Evolutionary conservation across 1,140 invertebrate genomes (phyloP).

Genomic region (Hormaphis cornu): DNA sequence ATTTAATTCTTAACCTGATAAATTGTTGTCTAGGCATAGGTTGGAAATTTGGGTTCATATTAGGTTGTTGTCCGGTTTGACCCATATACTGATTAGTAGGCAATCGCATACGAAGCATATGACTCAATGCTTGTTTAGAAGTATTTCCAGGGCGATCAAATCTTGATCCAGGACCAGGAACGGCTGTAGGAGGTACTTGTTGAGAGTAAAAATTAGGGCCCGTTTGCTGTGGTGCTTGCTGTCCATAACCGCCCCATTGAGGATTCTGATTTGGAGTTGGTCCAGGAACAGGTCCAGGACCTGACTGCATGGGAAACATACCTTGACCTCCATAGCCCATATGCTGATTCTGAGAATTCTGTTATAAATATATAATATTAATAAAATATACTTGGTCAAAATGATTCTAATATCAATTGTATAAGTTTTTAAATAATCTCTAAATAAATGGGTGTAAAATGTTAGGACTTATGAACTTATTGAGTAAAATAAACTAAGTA

Average conservation of each 20-base stretch:
- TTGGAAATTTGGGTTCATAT: slow-evolving; percentile 41
- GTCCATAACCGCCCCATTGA: slow-evolving; percentile 30
- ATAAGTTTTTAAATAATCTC: too few species aligned
- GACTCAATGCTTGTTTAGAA: slow-evolving; percentile 75
- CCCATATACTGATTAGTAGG: slow-evolving; percentile 46
- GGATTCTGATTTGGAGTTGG: slow-evolving; percentile 13
- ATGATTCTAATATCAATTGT: too few species aligned
- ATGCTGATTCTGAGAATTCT: slow-evolving; percentile 23
- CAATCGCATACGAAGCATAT: slow-evolving; percentile 65
- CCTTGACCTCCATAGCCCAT: slow-evolving; percentile 29
- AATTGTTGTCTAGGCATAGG: slow-evolving; percentile 48
- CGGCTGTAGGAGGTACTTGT: slow-evolving; percentile 36
- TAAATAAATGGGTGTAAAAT: too few species aligned
- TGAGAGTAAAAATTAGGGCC: slow-evolving; percentile 35
- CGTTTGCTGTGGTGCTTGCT: slow-evolving; percentile 6
- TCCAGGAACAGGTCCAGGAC: slow-evolving; percentile 3
- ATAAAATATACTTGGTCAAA: too few species aligned
- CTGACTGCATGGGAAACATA: slow-evolving; percentile 11
- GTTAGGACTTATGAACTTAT: too few species aligned
- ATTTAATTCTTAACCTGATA: slow-evolving; percentile 41
- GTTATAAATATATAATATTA: background rate
- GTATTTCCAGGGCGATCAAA: slow-evolving; percentile 60
- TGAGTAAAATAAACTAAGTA: too few species aligned
- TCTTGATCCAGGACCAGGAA: slow-evolving; percentile 46
- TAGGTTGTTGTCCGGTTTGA: slow-evolving; percentile 37